phyloP scores from a whole-genome alignment of 1,140 invertebrate genomes.

The Papilio polyxenes region DNA sequence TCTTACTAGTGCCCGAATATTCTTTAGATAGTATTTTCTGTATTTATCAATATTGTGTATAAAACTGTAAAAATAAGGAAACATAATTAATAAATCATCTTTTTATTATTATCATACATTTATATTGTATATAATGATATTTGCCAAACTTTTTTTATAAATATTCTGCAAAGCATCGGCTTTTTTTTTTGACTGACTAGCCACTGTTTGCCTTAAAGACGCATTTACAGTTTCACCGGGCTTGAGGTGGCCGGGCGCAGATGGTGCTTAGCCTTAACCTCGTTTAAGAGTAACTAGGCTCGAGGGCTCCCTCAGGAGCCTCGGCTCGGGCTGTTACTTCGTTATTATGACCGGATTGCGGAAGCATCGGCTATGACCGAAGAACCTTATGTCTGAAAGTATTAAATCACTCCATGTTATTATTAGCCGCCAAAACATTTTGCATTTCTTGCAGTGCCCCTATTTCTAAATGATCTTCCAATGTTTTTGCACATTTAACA shows the following conservation, averaged over 20 bases:
- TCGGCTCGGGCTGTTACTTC: too few species aligned
- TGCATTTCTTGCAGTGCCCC: constrained; percentile 50
- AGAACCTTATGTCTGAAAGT: background rate
- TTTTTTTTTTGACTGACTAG: too few species aligned
- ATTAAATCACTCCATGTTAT: background rate
- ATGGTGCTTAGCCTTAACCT: too few species aligned
- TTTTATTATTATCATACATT: background rate
- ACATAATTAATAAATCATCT: background rate
- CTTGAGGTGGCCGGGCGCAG: too few species aligned
- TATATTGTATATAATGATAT: background rate
- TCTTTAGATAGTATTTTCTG: constrained; percentile 85
- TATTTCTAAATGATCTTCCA: constrained; percentile 52
- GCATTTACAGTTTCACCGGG: too few species aligned
- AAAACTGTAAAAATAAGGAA: background rate
- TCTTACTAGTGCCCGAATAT: constrained; percentile 95
- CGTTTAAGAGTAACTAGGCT: too few species aligned
- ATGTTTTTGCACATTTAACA: constrained; percentile 45
- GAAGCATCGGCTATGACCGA: background rate
- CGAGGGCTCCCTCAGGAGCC: too few species aligned
- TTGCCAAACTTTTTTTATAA: too few species aligned
- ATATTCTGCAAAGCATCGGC: background rate
- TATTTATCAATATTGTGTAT: background rate
- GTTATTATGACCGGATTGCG: too few species aligned
- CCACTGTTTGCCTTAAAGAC: too few species aligned
- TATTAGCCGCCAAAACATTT: constrained; percentile 46